Evolutionary conservation across 30 jellyfish, hydroid and myxozoan genomes (phyloP).

Genomic region (Chironex yamaguchii): DNA sequence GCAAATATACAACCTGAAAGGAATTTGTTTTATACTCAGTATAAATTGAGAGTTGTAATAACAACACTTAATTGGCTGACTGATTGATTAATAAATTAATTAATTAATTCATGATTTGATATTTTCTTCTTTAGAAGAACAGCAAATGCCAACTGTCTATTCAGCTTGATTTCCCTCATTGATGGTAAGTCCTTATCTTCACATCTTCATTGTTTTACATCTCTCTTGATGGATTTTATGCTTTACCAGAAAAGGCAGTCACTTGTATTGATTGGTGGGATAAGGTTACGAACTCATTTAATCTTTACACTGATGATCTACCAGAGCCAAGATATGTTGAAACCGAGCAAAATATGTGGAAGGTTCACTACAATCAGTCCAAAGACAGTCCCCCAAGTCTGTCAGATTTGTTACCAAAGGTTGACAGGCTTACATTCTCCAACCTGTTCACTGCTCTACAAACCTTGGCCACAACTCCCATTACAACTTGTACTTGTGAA

Average conservation of each 20-base stretch:
- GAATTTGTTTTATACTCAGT: too few species aligned
- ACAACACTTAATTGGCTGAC: too few species aligned
- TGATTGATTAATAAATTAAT: too few species aligned
- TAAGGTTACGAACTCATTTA: too few species aligned
- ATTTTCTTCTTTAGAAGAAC: too few species aligned
- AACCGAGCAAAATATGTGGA: conserved; percentile 33
- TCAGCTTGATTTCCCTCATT: too few species aligned
- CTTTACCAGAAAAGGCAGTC: not conserved
- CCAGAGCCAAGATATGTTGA: not conserved
- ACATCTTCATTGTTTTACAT: too few species aligned
- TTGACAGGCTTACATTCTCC: conserved; percentile 1
- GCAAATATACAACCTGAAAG: too few species aligned
- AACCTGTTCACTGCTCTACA: not conserved
- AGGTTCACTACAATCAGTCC: not conserved
- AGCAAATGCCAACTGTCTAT: too few species aligned
- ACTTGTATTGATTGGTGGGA: not conserved
- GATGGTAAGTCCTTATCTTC: too few species aligned
- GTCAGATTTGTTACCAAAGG: not conserved
- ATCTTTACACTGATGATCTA: not conserved
- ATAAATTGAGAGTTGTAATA: too few species aligned
- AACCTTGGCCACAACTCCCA: conserved; percentile 6
- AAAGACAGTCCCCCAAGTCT: not conserved
- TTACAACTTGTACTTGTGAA: conserved; percentile 17
- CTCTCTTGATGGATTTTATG: not conserved
- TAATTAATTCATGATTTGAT: too few species aligned